These are phyloP conservation scores for Cheilosia vulpina DNA, from an alignment of 2,888 invertebrate genomes.

Conservation along the genomic window DNA sequence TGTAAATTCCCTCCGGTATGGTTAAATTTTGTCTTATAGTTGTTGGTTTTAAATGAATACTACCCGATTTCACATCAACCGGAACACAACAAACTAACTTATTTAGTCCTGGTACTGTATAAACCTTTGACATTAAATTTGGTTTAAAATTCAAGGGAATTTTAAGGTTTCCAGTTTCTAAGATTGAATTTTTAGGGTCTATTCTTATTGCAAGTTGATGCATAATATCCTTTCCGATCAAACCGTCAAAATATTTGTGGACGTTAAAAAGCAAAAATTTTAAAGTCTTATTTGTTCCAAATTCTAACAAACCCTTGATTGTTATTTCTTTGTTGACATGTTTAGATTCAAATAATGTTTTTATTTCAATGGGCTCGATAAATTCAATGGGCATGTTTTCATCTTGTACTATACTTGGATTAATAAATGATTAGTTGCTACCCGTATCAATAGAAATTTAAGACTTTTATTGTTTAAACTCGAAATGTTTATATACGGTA, in stretches of 20 bases:
- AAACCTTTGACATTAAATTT: slow-evolving; percentile 24
- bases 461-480: slow-evolving; percentile 6
- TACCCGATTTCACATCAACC: not conserved
- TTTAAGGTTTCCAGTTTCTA: slow-evolving; percentile 11
- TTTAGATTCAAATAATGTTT: not conserved
- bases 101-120: slow-evolving; percentile 11
- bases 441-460: no score
- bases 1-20: slow-evolving; percentile 20
- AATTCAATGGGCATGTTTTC: no score
- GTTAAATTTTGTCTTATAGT: not conserved
- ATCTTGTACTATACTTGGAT: slow-evolving; percentile 26
- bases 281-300: slow-evolving; percentile 7
- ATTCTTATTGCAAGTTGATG: slow-evolving; percentile 15
- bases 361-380: not conserved
- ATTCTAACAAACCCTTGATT: slow-evolving; percentile 18
- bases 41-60: not conserved
- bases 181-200: slow-evolving; percentile 9
- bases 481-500: no score
- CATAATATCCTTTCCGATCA: slow-evolving; percentile 24
- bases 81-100: not conserved
- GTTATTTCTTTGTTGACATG: not conserved
- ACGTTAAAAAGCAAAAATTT: slow-evolving; percentile 15
- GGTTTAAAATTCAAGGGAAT: slow-evolving; percentile 26
- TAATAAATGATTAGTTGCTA: slow-evolving; percentile 46
- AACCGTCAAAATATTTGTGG: slow-evolving; percentile 31